These are phyloP conservation scores for Drosophila malerkotliana DNA, from an alignment of 1,140 invertebrate genomes.

Conservation along the genomic window DNA sequence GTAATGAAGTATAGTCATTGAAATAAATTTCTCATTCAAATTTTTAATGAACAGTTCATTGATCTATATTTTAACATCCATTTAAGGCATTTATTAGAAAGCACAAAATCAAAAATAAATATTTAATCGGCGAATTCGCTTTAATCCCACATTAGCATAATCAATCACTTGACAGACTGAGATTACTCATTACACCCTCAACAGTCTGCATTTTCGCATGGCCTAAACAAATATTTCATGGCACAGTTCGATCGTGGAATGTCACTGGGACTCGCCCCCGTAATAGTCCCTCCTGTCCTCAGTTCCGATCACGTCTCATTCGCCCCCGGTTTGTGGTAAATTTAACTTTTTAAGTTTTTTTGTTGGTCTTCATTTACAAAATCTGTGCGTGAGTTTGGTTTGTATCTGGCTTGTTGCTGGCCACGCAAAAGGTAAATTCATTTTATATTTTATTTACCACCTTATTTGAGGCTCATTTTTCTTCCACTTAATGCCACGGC, in stretches of 20 bases:
- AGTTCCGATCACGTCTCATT: slow-evolving; percentile 16
- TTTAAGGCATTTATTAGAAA: slow-evolving; percentile 8
- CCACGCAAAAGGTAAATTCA: slow-evolving; percentile 73
- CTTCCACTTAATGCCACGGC: slow-evolving; percentile 39
- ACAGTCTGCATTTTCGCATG: slow-evolving; percentile 25
- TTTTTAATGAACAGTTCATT: background rate
- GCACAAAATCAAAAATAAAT: background rate
- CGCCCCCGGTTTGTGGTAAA: slow-evolving; percentile 46
- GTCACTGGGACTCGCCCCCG: slow-evolving; percentile 24
- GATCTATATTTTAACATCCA: background rate
- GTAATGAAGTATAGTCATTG: background rate
- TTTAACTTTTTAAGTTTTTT: slow-evolving; percentile 33
- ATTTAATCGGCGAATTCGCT: slow-evolving; percentile 12
- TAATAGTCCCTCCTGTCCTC: background rate
- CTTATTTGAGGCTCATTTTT: slow-evolving; percentile 73
- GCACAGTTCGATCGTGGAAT: slow-evolving; percentile 27
- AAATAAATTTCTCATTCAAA: background rate
- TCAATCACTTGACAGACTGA: slow-evolving; percentile 25
- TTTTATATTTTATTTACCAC: slow-evolving; percentile 67
- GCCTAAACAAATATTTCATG: slow-evolving; percentile 28
- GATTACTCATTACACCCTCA: slow-evolving; percentile 25
- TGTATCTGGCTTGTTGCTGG: slow-evolving; percentile 33
- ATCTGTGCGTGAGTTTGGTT: slow-evolving; percentile 71
- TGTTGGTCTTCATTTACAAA: slow-evolving; percentile 70
- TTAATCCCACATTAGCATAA: slow-evolving; percentile 28